Evolutionary conservation across 2,113 vertebrate genomes (phyloP), one percentile per base, ranked within the genome.

Genomic region (Blennius ocellaris): DNA sequence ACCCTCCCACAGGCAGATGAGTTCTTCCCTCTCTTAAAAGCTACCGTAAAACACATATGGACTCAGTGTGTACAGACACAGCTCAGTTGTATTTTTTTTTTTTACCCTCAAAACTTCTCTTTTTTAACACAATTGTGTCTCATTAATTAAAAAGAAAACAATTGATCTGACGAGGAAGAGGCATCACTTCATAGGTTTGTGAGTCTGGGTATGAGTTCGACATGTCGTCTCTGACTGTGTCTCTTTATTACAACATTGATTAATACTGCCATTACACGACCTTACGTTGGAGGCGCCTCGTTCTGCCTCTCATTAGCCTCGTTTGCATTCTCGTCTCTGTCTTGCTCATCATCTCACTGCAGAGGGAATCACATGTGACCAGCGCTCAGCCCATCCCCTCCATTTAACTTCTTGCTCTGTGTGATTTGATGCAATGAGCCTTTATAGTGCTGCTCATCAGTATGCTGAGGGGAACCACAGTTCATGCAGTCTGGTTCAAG

Each of bases 381-480:
- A 36, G 60, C 10, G 12, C 45, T 50, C 17, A 52, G 41, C 41
- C 9, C 48, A 36, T 49, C 12, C 17, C 12, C 52, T 54, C 12
- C 21, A 59, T 36, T 36, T 39, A 43, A 39, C 5, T 59, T 58
- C 21, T 53, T 41, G 61, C 30, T 15, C 2, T 2, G n/a, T 52
- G 52, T 76, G 48, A 41, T 76, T 81, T 77, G 69, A 61, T 30
- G 70, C 73, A 87, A 86, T 84, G 71, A 80, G 45, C 58, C 56
- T 73, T 49, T 58, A 72, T 75, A 57, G 58, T 67, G 56, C 69
- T 73, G 63, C 75, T 80, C 78, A 90, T 90, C 61, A 65, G 81
- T 81, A 89, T 86, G 67, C 84, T 69, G 56, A 38, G 49, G 63
- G 63, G 9, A 76, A 58, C 17, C 36, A 53, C 8, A 14, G 39